phyloP scores from a whole-genome alignment of 2,797 vertebrate species.

The Setipinna tenuifilis region DNA sequence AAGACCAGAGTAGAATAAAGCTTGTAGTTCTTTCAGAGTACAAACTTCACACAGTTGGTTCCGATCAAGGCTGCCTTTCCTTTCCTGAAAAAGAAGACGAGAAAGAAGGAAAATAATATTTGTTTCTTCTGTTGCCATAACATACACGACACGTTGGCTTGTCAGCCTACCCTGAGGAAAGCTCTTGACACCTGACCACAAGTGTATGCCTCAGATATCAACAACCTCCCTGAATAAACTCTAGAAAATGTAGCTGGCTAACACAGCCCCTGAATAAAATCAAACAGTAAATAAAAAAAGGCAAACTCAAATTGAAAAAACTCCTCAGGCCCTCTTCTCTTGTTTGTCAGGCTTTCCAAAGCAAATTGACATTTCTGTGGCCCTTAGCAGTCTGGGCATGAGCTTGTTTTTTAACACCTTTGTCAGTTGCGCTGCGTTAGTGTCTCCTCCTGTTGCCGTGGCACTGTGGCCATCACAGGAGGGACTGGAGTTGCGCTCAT shows the following conservation, averaged over 20 bases:
- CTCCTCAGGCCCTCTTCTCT: background rate
- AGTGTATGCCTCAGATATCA: background rate
- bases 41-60: background rate
- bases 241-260: background rate
- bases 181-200: background rate
- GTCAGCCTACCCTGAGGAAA: background rate
- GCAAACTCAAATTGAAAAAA: background rate
- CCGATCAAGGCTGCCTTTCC: background rate
- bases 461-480: background rate
- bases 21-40: background rate
- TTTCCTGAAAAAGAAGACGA: background rate
- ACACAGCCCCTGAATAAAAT: background rate
- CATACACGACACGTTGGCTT: background rate
- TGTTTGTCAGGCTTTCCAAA: background rate
- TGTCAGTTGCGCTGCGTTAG: background rate
- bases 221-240: background rate
- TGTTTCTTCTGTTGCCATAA: background rate
- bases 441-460: background rate
- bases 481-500: background rate
- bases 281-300: background rate
- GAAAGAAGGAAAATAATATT: background rate
- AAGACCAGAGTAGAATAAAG: background rate
- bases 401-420: constrained; percentile 14
- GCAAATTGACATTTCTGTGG: background rate
- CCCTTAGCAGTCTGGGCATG: background rate